These are phyloP conservation scores for Harpegnathos saltator DNA, from an alignment of 1,140 invertebrate genomes.

Conservation along the genomic window DNA sequence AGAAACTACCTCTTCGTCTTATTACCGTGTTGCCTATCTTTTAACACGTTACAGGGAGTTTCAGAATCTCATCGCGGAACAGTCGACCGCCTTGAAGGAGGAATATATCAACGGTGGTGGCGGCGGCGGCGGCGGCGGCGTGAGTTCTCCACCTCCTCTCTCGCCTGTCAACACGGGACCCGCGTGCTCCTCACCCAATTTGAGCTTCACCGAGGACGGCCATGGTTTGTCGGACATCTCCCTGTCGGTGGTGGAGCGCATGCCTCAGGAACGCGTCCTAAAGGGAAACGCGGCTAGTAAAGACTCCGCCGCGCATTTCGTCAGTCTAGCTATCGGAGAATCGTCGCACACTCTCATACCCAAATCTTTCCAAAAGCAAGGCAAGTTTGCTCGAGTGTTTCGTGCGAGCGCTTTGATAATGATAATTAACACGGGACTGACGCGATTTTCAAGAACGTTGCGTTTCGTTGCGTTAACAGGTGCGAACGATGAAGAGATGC, in stretches of 20 bases:
- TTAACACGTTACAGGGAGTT: slow-evolving; percentile 64
- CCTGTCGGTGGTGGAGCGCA: slow-evolving; percentile 23
- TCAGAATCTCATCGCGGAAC: slow-evolving; percentile 68
- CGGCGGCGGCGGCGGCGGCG: too few relatives aligned
- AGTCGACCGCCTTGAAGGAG: slow-evolving; percentile 63
- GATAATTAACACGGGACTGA: not conserved
- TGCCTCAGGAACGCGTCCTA: not conserved
- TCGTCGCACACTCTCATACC: slow-evolving; percentile 59
- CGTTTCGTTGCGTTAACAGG: not conserved
- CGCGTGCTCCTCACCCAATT: slow-evolving; percentile 71
- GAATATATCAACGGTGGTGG: slow-evolving; percentile 42
- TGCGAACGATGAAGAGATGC: not conserved
- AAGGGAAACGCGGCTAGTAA: slow-evolving; percentile 12
- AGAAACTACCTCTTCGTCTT: too few relatives aligned
- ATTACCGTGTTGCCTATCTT: too few relatives aligned
- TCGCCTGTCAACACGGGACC: slow-evolving; percentile 60
- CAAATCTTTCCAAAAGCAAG: slow-evolving; percentile 54
- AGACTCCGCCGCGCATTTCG: slow-evolving; percentile 67
- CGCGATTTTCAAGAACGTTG: not conserved
- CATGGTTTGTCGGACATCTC: slow-evolving; percentile 66
- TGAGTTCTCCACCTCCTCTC: slow-evolving; percentile 40
- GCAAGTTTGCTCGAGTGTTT: not conserved
- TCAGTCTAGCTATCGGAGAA: slow-evolving; percentile 74
- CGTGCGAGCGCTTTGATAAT: not conserved
- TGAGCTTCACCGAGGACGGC: slow-evolving; percentile 59